Conservation (phyloP, 2,113 vertebrate genomes). For the Syrmaticus mikado region DNA sequence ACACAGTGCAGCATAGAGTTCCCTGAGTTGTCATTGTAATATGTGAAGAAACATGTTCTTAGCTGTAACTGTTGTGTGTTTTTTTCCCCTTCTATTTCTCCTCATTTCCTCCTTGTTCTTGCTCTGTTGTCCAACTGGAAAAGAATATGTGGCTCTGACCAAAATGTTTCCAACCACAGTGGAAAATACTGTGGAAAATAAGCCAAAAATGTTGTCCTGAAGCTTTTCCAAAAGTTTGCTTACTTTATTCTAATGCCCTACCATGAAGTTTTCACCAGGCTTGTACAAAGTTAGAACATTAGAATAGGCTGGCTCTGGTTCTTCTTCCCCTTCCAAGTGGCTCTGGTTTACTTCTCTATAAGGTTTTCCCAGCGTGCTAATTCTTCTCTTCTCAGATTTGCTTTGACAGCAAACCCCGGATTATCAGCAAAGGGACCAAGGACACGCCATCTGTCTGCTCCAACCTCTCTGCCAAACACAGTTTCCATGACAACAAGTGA, state of each 20-base stretch:
- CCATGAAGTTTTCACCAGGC: slow-evolving; percentile 38
- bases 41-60: not conserved
- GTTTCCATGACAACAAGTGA: slow-evolving; percentile 93
- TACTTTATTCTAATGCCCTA: slow-evolving; percentile 50
- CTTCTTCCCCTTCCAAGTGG: slow-evolving; percentile 1
- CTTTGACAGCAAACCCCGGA: slow-evolving; percentile 91
- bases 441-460: slow-evolving; percentile 87
- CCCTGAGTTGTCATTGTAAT: not conserved
- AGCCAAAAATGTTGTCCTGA: slow-evolving; percentile 11
- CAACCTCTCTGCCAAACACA: slow-evolving; percentile 85
- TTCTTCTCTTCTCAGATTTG: slow-evolving; percentile 83
- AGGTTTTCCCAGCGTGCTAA: slow-evolving; percentile 48
- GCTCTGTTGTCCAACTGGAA: not conserved
- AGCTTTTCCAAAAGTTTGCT: slow-evolving; percentile 12
- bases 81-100: slow-evolving; percentile 5
- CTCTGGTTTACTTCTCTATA: slow-evolving; percentile 43
- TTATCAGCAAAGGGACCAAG: slow-evolving; percentile 91
- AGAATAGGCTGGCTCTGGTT: slow-evolving; percentile 37
- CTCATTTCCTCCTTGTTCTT: slow-evolving; percentile 11
- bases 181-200: slow-evolving; percentile 38
- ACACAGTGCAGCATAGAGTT: not conserved
- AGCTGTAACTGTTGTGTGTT: slow-evolving; percentile 6
- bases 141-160: slow-evolving; percentile 40
- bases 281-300: slow-evolving; percentile 28
- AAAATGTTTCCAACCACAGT: slow-evolving; percentile 57